Conservation (phyloP, 2,888 invertebrate genomes). For the Lepidocyrtoides sp. region DNA sequence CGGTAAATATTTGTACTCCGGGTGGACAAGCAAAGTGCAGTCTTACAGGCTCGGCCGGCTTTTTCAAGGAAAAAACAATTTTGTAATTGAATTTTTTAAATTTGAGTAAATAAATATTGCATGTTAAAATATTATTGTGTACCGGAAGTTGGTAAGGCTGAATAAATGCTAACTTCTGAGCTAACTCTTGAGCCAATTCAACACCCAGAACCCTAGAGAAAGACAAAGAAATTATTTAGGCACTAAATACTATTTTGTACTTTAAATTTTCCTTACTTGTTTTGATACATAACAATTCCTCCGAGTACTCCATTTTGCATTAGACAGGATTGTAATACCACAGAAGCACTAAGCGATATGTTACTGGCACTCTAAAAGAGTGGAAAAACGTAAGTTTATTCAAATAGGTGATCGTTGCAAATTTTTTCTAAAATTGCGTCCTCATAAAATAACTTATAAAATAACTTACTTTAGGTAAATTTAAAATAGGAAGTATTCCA, state of each 20-base stretch:
- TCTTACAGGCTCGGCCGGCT: conserved; percentile 90
- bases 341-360: conserved; percentile 95
- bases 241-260: neutral
- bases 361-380: conserved; percentile 95
- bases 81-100: neutral
- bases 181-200: conserved; percentile 91
- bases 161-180: conserved; percentile 93
- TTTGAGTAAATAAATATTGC: too few relatives aligned
- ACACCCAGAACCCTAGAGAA: conserved; percentile 92
- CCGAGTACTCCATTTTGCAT: conserved; percentile 93
- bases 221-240: conserved; percentile 12
- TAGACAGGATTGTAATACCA: conserved; percentile 94
- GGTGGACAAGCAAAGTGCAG: conserved; percentile 92
- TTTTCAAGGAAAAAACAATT: conserved; percentile 35
- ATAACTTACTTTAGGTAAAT: conserved; percentile 91
- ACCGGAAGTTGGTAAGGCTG: conserved; percentile 94
- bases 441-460: too few relatives aligned
- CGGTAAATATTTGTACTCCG: conserved; percentile 93
- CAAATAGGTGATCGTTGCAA: too few relatives aligned
- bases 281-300: conserved; percentile 95
- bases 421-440: too few relatives aligned
- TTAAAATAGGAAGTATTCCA: conserved; percentile 93
- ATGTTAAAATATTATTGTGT: too few relatives aligned
- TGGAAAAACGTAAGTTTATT: too few relatives aligned
- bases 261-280: conserved; percentile 90